Evolutionary conservation across 2,888 invertebrate genomes (phyloP).

Genomic region (Dryomyza anilis): DNA sequence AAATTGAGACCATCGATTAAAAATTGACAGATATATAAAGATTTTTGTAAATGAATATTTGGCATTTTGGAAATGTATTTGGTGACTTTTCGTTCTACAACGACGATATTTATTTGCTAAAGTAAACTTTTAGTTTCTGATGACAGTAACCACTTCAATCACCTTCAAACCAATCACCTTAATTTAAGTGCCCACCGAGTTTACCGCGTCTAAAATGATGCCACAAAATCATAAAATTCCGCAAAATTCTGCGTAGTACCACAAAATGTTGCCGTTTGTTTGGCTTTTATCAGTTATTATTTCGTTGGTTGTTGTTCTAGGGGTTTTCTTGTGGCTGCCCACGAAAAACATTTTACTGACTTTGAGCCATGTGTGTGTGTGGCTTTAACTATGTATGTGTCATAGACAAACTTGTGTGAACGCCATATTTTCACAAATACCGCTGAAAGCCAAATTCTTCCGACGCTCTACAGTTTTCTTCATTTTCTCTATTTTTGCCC

Average conservation of each 20-base stretch:
- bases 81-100: too few species aligned
- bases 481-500: neutral
- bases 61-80: too few species aligned
- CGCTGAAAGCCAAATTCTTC: too few species aligned
- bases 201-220: conserved; percentile 15
- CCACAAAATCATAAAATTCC: conserved; percentile 4
- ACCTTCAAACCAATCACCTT: too few species aligned
- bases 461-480: neutral
- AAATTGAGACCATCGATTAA: too few species aligned
- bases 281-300: neutral
- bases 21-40: too few species aligned
- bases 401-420: neutral
- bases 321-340: neutral
- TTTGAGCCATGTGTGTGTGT: conserved; percentile 1
- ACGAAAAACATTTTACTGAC: conserved; percentile 7
- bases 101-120: neutral
- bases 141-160: neutral
- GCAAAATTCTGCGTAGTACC: neutral
- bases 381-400: neutral
- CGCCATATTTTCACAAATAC: conserved; percentile 10
- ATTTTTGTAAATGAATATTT: too few species aligned
- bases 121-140: neutral
- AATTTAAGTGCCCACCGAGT: too few species aligned
- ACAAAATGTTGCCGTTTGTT: conserved; percentile 1
- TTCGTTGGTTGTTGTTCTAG: neutral